Percentiles rank a stretch among this genome's conserved stretches.
Conservation (phyloP, 1,140 invertebrate genomes). For the Thalassaphorura encarpata region DNA sequence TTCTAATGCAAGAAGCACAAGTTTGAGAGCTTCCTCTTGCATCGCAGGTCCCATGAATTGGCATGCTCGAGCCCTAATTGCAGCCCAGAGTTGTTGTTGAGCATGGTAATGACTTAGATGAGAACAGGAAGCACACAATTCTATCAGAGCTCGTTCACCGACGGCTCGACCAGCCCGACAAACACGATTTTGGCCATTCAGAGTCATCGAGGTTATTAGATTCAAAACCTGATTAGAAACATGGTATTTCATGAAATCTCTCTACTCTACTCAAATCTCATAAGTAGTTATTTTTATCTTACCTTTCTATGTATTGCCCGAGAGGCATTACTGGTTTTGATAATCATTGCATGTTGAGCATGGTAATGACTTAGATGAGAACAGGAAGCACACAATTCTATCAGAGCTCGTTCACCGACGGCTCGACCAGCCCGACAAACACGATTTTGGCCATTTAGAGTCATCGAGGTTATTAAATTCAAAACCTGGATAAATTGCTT, state of each 20-base stretch:
- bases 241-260: not conserved
- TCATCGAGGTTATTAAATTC: conserved; percentile 17
- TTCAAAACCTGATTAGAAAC: conserved; percentile 3
- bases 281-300: no score
- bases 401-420: conserved; percentile 86
- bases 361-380: conserved; percentile 25
- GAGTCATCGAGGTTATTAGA: conserved; percentile 14
- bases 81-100: conserved; percentile 68
- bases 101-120: conserved; percentile 26
- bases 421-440: conserved; percentile 77
- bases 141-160: conserved; percentile 87
- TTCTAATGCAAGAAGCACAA: conserved; percentile 86
- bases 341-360: no score
- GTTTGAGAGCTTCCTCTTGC: conserved; percentile 94
- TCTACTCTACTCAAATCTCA: not conserved
- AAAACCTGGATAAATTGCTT: no score
- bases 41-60: conserved; percentile 96
- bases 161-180: conserved; percentile 77
- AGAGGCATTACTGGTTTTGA: no score
- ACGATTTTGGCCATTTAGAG: conserved; percentile 50
- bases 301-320: no score
- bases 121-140: conserved; percentile 56
- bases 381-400: conserved; percentile 63
- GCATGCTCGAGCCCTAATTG: conserved; percentile 89
- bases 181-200: conserved; percentile 56